A percentile compares a stretch with the other conserved stretches of the same genome.
Conservation (phyloP, 2,888 invertebrate genomes). For the Cremastinae sp. region DNA sequence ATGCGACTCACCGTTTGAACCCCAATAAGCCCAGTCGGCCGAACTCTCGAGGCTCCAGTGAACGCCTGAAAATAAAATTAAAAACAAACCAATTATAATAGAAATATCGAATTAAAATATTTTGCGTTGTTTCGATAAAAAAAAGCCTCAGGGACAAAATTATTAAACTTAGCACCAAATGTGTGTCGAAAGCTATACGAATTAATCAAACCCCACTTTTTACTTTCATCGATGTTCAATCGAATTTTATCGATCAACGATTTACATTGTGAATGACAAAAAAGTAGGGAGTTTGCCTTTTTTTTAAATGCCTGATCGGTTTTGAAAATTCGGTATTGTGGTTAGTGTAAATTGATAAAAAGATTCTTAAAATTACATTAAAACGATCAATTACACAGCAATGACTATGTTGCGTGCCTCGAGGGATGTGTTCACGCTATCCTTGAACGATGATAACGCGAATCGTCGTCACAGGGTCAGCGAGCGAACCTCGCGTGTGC, state of each 20-base stretch:
- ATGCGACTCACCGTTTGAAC: conserved; percentile 67
- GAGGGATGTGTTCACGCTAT: conserved; percentile 1
- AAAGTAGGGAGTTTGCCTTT: no score
- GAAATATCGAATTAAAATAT: background rate
- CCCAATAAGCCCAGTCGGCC: conserved; percentile 69
- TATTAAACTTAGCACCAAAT: background rate
- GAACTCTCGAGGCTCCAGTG: conserved; percentile 53
- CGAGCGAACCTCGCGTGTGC: conserved; percentile 32
- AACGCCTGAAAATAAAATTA: conserved; percentile 64
- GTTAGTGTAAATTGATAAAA: no score
- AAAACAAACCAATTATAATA: conserved; percentile 9
- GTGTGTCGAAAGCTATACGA: no score
- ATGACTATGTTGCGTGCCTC: conserved; percentile 37
- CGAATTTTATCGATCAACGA: no score
- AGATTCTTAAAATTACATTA: conserved; percentile 1
- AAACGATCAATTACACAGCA: background rate
- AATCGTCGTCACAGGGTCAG: conserved; percentile 6
- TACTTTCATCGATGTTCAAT: no score
- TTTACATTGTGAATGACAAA: no score
- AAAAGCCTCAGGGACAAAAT: no score
- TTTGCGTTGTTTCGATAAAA: no score
- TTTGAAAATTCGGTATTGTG: no score
- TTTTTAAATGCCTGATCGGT: no score
- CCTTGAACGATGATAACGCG: conserved; percentile 10
- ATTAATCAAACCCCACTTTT: no score